Evolutionary conservation across 2,797 vertebrate genomes (phyloP).

Genomic region (Paratrypauchen microcephalus): DNA sequence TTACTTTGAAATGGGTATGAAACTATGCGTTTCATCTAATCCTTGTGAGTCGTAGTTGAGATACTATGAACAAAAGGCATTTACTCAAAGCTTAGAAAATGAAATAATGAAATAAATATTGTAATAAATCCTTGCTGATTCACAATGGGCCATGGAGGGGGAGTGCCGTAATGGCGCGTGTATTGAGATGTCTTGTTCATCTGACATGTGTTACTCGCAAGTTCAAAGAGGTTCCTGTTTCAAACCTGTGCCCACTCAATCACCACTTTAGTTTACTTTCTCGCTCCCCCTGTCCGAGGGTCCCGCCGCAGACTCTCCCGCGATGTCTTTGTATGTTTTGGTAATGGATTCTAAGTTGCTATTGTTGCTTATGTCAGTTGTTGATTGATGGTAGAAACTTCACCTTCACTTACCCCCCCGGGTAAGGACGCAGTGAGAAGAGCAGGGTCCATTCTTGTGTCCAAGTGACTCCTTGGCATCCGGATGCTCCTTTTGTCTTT

Average conservation of each 20-base stretch:
- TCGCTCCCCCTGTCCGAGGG: conserved; percentile 34
- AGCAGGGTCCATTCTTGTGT: conserved; percentile 57
- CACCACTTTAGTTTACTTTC: conserved; percentile 66
- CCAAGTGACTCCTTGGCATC: conserved; percentile 62
- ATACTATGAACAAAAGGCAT: conserved; percentile 26
- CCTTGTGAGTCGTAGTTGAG: conserved; percentile 26
- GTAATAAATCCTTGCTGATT: conserved; percentile 13
- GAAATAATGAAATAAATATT: conserved; percentile 30
- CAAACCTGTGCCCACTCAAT: conserved; percentile 50
- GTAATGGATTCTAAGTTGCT: conserved; percentile 74
- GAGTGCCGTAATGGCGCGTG: conserved; percentile 35
- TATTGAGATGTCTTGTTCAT: conserved; percentile 65
- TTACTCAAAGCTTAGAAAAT: conserved; percentile 17
- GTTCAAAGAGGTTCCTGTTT: conserved; percentile 29
- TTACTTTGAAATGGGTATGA: conserved; percentile 31
- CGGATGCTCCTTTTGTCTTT: conserved; percentile 58
- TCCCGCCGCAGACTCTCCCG: conserved; percentile 64
- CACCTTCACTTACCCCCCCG: conserved; percentile 50
- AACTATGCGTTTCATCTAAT: conserved; percentile 36
- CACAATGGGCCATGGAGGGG: conserved; percentile 3
- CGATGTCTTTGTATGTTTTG: conserved; percentile 74
- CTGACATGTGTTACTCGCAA: conserved; percentile 57
- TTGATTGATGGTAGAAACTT: conserved; percentile 72
- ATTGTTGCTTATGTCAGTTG: conserved; percentile 70
- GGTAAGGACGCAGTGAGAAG: conserved; percentile 41